Evolutionary conservation across 1,140 invertebrate genomes (phyloP).

Genomic region (Plectrocnemia conspersa): DNA sequence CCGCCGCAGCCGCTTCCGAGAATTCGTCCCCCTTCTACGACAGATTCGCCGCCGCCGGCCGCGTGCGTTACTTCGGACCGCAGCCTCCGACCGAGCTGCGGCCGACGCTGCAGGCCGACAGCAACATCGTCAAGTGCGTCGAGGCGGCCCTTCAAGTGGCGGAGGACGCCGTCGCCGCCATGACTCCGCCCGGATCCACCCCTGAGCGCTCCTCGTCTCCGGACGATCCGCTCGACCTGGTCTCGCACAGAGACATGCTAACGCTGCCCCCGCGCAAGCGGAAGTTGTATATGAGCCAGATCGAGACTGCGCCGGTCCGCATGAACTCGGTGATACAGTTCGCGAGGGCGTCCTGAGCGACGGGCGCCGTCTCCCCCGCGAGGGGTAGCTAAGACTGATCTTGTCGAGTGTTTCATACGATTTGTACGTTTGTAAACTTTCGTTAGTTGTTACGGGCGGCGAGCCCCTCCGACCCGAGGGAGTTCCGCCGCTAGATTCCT

Average conservation of each 20-base stretch:
- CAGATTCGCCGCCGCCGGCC: slow-evolving; percentile 30
- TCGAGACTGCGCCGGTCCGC: slow-evolving; percentile 55
- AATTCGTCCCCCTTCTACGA: slow-evolving; percentile 1
- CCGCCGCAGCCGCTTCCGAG: slow-evolving; percentile 37
- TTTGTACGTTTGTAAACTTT: slow-evolving; percentile 16
- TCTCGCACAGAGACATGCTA: slow-evolving; percentile 53
- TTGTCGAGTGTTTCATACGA: slow-evolving; percentile 20
- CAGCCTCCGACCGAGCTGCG: slow-evolving; percentile 32
- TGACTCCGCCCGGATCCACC: slow-evolving; percentile 56
- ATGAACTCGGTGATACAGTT: slow-evolving; percentile 79
- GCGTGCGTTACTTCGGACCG: slow-evolving; percentile 36
- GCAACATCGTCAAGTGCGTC: slow-evolving; percentile 63
- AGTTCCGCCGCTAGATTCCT: slow-evolving; percentile 20
- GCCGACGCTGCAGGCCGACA: slow-evolving; percentile 50
- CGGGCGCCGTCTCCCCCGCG: background rate
- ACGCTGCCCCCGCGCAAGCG: slow-evolving; percentile 72
- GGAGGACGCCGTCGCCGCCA: slow-evolving; percentile 50
- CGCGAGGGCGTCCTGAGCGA: slow-evolving; percentile 61
- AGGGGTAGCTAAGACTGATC: slow-evolving; percentile 16
- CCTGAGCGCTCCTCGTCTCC: slow-evolving; percentile 58
- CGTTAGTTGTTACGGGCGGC: background rate
- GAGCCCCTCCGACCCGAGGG: background rate
- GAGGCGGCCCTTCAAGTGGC: slow-evolving; percentile 63
- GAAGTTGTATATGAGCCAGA: slow-evolving; percentile 70
- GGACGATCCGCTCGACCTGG: slow-evolving; percentile 51